Evolutionary conservation across 2,113 vertebrate genomes (phyloP), one percentile per base, ranked within the genome.

Genomic region (Ornithorhynchus anatinus): DNA sequence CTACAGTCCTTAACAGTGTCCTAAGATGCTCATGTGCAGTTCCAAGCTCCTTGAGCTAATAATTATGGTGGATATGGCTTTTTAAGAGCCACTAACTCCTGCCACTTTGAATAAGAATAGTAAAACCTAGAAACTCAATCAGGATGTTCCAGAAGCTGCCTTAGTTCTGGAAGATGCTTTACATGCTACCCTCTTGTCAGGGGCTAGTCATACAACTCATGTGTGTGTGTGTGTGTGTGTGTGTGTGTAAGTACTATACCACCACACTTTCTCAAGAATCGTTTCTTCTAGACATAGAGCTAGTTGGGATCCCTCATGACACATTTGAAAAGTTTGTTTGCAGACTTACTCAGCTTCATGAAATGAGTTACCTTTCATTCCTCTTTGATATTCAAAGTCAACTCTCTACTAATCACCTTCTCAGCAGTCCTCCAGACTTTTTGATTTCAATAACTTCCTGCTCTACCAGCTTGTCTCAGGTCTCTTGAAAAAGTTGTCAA

Each of bases 401-500:
- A 38, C 39, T 64, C 57, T 53, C 43, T 37, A 69, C 57, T 64
- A 72, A 69, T 81, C 75, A 70, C 63, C 37, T 56, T 22, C 58
- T 52, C 4, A 0, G 53, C 53, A 17, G 52, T 10, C 25, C 2
- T 0, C 17, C 45, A 5, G 15, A 54, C 65, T 69, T 56, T 27
- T 42, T 12, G 16, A 22, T 66, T 61, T 22, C 53, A 27, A 40
- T 22, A 54, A 57, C 47, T 77, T 60, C 52, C 60, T 72, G 63
- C 63, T 75, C 72, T 68, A 70, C 75, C 69, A 72, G 78, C 63
- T 79, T 79, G 43, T 84, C 75, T 81, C 79, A 79, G 40, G 44
- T 54, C 43, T 42, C 33, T 47, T 2, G 15, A 79, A 70, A 32
- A 75, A 72, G 56, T 73, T 81, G 72, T 57, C 17, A 1, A 40